Evolutionary conservation across 2,113 vertebrate genomes (phyloP).

Genomic region (Phodopus roborovskii): DNA sequence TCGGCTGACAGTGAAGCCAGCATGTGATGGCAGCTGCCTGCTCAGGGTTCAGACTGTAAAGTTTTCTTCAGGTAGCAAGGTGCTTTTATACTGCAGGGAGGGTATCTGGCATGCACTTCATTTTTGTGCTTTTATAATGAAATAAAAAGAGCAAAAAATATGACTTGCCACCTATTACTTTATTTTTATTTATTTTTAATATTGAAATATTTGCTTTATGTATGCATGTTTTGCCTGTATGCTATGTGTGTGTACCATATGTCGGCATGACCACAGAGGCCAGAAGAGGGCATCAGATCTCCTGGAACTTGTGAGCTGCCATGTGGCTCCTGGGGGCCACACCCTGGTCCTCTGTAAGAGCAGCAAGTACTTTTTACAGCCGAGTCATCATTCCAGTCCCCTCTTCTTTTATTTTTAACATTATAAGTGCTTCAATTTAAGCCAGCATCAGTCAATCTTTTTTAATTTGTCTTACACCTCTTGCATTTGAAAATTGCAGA

Average conservation of each 20-base stretch:
- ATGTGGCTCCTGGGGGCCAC: background rate
- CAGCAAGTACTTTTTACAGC: background rate
- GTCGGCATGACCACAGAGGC: background rate
- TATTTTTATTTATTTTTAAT: background rate
- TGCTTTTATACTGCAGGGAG: background rate
- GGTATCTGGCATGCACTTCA: background rate
- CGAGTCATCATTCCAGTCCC: background rate
- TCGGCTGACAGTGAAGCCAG: background rate
- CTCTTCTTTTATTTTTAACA: slow-evolving; percentile 8
- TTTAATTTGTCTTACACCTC: slow-evolving; percentile 43
- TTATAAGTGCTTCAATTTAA: slow-evolving; percentile 41
- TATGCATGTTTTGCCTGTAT: background rate
- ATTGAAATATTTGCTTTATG: background rate
- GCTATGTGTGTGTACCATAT: background rate
- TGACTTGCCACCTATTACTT: background rate
- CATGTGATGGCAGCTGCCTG: background rate
- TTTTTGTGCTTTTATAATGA: slow-evolving; percentile 18
- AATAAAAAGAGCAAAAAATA: background rate
- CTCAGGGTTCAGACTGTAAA: background rate
- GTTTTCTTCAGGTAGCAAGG: background rate
- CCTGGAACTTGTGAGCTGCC: background rate
- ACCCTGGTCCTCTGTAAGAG: background rate
- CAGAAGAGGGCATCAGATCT: background rate
- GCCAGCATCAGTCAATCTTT: slow-evolving; percentile 28
- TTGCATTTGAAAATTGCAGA: slow-evolving; percentile 84